Conservation (phyloP, 2,888 invertebrate genomes). For the Tolmerus cingulatus region DNA sequence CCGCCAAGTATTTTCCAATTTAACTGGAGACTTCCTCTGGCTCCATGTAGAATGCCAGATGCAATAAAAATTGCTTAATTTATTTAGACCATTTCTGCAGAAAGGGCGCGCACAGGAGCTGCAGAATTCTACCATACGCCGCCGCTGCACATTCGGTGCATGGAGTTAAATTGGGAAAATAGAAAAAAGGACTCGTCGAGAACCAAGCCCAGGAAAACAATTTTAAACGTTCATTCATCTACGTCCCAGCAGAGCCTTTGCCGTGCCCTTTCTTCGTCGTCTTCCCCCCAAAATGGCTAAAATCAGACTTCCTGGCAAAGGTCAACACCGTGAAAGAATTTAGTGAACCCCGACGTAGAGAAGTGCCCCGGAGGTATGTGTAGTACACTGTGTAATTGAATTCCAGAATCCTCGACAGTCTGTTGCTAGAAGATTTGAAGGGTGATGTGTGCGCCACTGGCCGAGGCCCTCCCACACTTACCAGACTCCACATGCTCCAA, state of each 20-base stretch:
- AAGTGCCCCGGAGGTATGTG: conserved; percentile 8
- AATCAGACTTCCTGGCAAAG: conserved; percentile 10
- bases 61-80: conserved; percentile 11
- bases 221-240: conserved; percentile 27
- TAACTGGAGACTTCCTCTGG: not conserved
- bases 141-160: not conserved
- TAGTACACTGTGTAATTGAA: conserved; percentile 24
- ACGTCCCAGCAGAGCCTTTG: not conserved
- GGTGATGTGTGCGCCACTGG: not conserved
- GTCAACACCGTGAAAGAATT: conserved; percentile 28
- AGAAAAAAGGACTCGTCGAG: not conserved
- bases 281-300: not conserved
- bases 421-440: not conserved
- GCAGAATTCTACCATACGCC: not conserved
- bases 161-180: not conserved
- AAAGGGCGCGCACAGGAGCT: not conserved
- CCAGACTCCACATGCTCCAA: not conserved
- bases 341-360: not conserved
- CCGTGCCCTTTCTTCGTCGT: not conserved
- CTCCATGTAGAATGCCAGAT: not conserved
- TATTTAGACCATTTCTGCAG: conserved; percentile 20
- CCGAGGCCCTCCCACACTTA: not conserved
- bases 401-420: conserved; percentile 14
- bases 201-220: not conserved
- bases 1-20: conserved; percentile 9